Conservation (phyloP, 2,888 invertebrate species). For the Lithophane leautieri region DNA sequence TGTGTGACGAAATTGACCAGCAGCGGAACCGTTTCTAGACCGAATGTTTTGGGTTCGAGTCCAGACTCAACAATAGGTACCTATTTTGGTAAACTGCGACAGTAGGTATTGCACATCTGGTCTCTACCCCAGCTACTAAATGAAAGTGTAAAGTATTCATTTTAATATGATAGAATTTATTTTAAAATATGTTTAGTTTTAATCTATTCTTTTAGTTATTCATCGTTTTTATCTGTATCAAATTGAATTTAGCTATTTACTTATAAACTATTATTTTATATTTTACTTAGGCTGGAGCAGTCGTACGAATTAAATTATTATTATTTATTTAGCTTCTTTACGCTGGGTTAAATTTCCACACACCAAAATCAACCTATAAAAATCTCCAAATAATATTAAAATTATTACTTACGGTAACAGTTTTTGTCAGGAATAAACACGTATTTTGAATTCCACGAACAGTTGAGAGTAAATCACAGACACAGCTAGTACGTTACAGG, state of each 20-base stretch:
- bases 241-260: background rate
- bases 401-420: slow-evolving; percentile 48
- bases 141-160: slow-evolving; percentile 2
- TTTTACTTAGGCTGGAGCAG: background rate
- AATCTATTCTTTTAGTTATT: background rate
- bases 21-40: background rate
- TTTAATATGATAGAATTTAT: background rate
- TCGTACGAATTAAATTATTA: background rate
- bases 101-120: background rate
- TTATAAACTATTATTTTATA: background rate
- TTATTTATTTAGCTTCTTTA: background rate
- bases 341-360: background rate
- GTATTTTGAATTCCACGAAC: slow-evolving; percentile 45
- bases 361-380: background rate
- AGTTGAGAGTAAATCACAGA: slow-evolving; percentile 72
- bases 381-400: slow-evolving; percentile 2
- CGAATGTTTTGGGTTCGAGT: background rate
- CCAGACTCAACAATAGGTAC: background rate
- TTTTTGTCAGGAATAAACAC: slow-evolving; percentile 21
- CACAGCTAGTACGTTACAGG: slow-evolving; percentile 78
- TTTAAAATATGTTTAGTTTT: too few relatives aligned
- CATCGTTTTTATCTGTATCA: background rate
- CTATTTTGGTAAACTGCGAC: background rate
- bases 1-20: background rate
- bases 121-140: background rate